These are phyloP conservation scores for Drosophila fungiperda DNA, from an alignment of 2,888 invertebrate species.

Conservation along the genomic window DNA sequence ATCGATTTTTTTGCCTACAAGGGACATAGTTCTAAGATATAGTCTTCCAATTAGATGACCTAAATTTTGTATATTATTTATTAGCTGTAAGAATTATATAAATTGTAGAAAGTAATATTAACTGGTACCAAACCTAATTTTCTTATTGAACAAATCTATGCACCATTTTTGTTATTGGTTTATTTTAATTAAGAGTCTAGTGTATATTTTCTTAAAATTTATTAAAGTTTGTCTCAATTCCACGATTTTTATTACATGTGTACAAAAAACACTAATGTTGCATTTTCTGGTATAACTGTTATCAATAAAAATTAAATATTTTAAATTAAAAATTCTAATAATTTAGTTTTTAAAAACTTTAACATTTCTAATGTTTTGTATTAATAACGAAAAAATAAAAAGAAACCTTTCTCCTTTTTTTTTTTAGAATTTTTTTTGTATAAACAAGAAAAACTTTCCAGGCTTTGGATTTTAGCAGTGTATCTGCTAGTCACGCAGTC, in stretches of 20 bases:
- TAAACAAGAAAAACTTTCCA: not conserved
- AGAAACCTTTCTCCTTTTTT: not conserved
- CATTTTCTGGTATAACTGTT: conserved; percentile 21
- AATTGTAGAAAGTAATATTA: not conserved
- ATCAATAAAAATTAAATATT: not conserved
- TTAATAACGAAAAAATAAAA: not conserved
- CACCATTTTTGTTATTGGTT: not conserved
- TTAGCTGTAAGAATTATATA: not conserved
- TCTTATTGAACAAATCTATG: fast-evolving
- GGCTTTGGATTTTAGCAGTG: not conserved
- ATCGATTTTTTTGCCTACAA: not conserved
- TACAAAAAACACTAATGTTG: not conserved
- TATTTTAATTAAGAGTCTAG: not conserved
- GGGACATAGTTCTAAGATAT: not conserved
- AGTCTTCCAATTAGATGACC: not conserved
- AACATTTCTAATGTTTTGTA: not conserved
- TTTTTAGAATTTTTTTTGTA: not conserved
- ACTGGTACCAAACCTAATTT: not conserved
- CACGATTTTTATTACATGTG: not conserved
- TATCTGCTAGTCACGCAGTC: not conserved
- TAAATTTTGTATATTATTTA: not conserved
- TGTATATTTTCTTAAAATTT: not conserved
- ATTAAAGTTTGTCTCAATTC: not conserved
- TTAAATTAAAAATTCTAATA: not conserved
- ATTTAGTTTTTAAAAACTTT: not conserved